Evolutionary conservation across 2,888 invertebrate genomes (phyloP).

Genomic region (Drosophila buzzatii): DNA sequence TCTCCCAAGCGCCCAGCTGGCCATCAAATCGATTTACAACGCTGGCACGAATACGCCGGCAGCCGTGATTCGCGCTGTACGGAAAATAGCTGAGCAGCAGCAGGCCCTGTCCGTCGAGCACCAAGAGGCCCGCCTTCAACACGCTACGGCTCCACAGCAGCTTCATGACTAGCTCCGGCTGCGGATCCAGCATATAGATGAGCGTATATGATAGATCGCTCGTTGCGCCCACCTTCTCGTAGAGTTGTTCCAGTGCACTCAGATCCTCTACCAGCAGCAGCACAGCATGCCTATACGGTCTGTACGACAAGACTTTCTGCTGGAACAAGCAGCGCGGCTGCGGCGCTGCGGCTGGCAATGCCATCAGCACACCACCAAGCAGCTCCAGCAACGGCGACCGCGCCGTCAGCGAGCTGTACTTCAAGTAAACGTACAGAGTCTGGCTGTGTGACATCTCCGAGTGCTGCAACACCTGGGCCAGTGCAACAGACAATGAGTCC

Average conservation of each 20-base stretch:
- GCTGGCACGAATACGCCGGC: slow-evolving; percentile 55
- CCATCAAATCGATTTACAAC: slow-evolving; percentile 64
- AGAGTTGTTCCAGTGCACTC: slow-evolving; percentile 44
- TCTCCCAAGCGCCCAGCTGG: slow-evolving; percentile 44
- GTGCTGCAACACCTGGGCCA: slow-evolving; percentile 49
- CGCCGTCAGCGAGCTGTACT: slow-evolving; percentile 19
- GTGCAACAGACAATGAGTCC: slow-evolving; percentile 26
- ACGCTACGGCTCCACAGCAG: slow-evolving; percentile 67
- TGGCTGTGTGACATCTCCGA: slow-evolving; percentile 53
- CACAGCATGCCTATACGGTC: slow-evolving; percentile 56
- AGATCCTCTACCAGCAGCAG: slow-evolving; percentile 64
- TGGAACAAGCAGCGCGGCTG: slow-evolving; percentile 31
- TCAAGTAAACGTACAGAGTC: slow-evolving; percentile 55
- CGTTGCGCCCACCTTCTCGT: slow-evolving; percentile 49
- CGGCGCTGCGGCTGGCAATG: slow-evolving; percentile 6
- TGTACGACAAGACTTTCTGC: slow-evolving; percentile 45
- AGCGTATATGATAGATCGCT: slow-evolving; percentile 64
- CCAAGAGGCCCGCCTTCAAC: slow-evolving; percentile 60
- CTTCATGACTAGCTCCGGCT: slow-evolving; percentile 47
- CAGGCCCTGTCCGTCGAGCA: slow-evolving; percentile 31
- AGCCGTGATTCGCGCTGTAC: slow-evolving; percentile 49
- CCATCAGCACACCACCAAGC: slow-evolving; percentile 32
- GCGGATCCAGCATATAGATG: slow-evolving; percentile 56
- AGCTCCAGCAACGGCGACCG: slow-evolving; percentile 36
- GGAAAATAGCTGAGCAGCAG: slow-evolving; percentile 75